Percentiles rank a stretch among this genome's conserved stretches.
Conservation (phyloP, 2,888 invertebrate genomes). For the Chrysolina haemoptera region DNA sequence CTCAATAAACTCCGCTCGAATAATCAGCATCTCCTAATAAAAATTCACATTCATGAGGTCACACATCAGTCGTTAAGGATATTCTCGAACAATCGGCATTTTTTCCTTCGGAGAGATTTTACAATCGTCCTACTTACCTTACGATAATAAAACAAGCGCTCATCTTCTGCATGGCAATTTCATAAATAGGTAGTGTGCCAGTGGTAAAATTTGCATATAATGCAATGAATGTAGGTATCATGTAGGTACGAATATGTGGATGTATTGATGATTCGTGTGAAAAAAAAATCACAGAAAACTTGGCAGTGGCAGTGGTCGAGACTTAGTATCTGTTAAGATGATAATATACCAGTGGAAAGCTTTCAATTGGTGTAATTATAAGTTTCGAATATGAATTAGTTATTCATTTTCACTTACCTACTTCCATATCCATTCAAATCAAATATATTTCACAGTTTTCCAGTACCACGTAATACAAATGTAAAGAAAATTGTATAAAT, state of each 20-base stretch:
- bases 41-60: no score
- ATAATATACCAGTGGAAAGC: no score
- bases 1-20: neutral
- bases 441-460: no score
- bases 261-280: slow-evolving; percentile 11
- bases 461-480: no score
- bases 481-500: no score
- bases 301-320: neutral
- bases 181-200: neutral
- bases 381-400: no score
- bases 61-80: neutral
- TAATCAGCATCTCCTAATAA: no score
- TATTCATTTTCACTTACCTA: no score
- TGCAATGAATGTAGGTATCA: slow-evolving; percentile 26
- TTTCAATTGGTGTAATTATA: no score
- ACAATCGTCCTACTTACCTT: slow-evolving; percentile 15
- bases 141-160: slow-evolving; percentile 7
- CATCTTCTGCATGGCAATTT: slow-evolving; percentile 13
- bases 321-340: no score
- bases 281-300: neutral
- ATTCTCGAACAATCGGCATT: neutral
- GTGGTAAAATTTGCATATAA: slow-evolving; percentile 6
- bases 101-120: neutral
- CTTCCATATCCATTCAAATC: no score
- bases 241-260: slow-evolving; percentile 12